Percentiles rank a stretch among this genome's conserved stretches.
Evolutionary conservation across 2,888 invertebrate genomes (phyloP).

Genomic region (Xanthia icteritia): DNA sequence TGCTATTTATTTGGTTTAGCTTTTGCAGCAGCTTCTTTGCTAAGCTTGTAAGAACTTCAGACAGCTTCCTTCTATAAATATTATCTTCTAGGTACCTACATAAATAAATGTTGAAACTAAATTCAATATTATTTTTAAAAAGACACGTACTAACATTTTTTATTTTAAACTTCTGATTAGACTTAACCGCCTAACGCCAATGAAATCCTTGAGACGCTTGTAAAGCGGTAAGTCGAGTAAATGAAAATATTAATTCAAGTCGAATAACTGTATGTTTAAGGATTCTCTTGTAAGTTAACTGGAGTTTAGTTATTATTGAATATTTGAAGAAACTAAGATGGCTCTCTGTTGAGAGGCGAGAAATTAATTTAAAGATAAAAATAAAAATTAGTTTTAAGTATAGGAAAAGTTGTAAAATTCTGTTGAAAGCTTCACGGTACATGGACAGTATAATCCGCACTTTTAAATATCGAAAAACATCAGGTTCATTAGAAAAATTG

Average conservation of each 20-base stretch:
- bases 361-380: not conserved
- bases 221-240: slow-evolving; percentile 14
- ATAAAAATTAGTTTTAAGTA: not conserved
- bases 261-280: not conserved
- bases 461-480: not conserved
- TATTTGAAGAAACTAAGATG: not conserved
- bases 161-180: not conserved
- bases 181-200: not conserved
- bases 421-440: not conserved
- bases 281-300: slow-evolving; percentile 13
- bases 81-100: not conserved
- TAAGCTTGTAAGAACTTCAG: not conserved
- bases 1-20: no score
- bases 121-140: not conserved
- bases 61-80: not conserved
- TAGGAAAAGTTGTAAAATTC: not conserved
- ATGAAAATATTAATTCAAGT: slow-evolving; percentile 29
- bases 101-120: not conserved
- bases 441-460: not conserved
- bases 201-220: slow-evolving; percentile 12
- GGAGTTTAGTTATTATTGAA: not conserved
- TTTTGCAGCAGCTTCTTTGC: not conserved
- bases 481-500: not conserved
- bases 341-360: not conserved
- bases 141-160: no score